phyloP scores from a whole-genome alignment of 2,113 vertebrate genomes.

The Recurvirostra avosetta region DNA sequence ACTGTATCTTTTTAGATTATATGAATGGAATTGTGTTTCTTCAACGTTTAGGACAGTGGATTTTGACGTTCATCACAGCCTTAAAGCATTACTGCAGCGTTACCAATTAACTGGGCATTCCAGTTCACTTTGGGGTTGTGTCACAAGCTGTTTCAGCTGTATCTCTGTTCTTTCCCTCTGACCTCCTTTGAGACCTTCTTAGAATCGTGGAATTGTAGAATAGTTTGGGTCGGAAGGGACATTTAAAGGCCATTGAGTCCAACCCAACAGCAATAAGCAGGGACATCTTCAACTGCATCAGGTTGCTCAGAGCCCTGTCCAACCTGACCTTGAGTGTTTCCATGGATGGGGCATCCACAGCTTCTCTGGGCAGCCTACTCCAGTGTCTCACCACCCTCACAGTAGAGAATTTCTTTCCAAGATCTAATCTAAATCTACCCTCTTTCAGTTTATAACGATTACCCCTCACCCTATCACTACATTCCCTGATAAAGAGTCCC shows the following conservation, averaged over 20 bases:
- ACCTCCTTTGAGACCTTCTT: not conserved
- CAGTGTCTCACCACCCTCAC: not conserved
- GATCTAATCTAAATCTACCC: not conserved
- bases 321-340: not conserved
- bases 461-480: fast-evolving
- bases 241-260: not conserved
- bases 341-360: not conserved
- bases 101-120: not conserved
- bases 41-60: not conserved
- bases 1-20: not conserved
- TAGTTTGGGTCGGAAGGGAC: not conserved
- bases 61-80: not conserved
- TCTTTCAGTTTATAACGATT: not conserved
- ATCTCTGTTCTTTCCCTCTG: not conserved
- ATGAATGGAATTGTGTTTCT: not conserved
- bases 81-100: not conserved
- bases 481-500: not conserved
- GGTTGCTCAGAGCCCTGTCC: not conserved
- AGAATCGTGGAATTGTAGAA: not conserved
- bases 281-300: not conserved
- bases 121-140: not conserved
- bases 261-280: fast-evolving
- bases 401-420: fast-evolving
- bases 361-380: not conserved
- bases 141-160: not conserved